Conservation (phyloP, 2,113 vertebrate species). For the Jaculus jaculus region DNA sequence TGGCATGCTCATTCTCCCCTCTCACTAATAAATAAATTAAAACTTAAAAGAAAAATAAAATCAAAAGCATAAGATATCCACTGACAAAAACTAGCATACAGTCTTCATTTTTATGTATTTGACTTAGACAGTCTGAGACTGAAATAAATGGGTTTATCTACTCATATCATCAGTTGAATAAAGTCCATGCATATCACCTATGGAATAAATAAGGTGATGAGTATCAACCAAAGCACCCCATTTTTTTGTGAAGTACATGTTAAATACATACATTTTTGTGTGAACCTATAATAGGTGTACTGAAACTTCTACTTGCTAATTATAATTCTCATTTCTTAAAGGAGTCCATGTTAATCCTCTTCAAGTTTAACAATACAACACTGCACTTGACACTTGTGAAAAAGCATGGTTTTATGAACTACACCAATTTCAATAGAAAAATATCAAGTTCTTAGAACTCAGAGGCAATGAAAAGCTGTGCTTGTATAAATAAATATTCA, state of each 20-base stretch:
- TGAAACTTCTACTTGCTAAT: background rate
- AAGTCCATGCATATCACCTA: background rate
- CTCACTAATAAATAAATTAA: too few relatives aligned
- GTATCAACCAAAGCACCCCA: background rate
- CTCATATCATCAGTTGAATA: background rate
- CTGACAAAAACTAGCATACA: background rate
- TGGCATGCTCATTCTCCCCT: too few relatives aligned
- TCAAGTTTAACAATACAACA: background rate
- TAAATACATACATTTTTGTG: background rate
- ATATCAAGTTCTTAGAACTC: background rate
- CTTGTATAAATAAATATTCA: constrained; percentile 28
- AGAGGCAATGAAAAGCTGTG: background rate
- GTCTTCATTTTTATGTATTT: background rate
- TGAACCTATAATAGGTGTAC: background rate
- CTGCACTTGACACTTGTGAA: background rate
- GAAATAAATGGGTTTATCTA: background rate
- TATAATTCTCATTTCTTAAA: background rate
- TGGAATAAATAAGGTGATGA: background rate
- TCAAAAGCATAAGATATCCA: background rate
- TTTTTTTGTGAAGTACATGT: background rate
- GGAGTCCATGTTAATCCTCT: background rate
- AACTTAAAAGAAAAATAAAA: too few relatives aligned
- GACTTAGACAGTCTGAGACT: background rate
- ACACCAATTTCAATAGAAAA: background rate
- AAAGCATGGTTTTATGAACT: background rate